Base-by-base conservation (phyloP, 1,140 invertebrate species). In the Dryas iulia region DNA sequence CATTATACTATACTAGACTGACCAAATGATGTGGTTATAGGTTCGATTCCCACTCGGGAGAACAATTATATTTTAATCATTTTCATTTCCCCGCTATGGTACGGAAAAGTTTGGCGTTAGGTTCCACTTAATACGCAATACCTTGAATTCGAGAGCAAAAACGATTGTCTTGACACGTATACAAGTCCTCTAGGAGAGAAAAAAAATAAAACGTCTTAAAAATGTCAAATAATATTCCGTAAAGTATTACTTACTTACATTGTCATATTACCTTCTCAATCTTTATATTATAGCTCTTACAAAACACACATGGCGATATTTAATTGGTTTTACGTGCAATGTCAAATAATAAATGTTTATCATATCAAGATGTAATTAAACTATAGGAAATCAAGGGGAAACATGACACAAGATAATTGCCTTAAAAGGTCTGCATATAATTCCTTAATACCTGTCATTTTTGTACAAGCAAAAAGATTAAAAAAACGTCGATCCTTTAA, bases 281-380 rank as follows among this genome's bases (percentile, higher is more conserved):
- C 21, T 54, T n/a, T n/a, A 54, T 63, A 62, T 62, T 62, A 53
- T 23, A 18, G 28, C n/a, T 24, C 56, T 8, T 26, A 54, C 53
- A 59, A 57, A 47, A 52, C 26, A 63, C 33, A 57, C 30, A 69
- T 69, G 67, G 67, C 56, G 31, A 52, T 59, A 33, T 69, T 59
- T 69, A 69, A 69, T 69, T 69, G 67, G 56, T 35, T 59, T 56
- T 69, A 71, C 61, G 62, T 63, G 58, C 75, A 77, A 77, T 77
- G 72, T 73, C 75, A 71, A 70, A 72, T 69, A 70, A 54, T 64
- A 64, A 72, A 74, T 66, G 39, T 59, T 59, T 72, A 65, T 67
- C 64, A 76, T 71, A 70, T 67, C 54, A 71, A 63, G 59, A 66
- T 47, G 33, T 64, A 72, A 72, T 74, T 77, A 77, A 72, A 59